Evolutionary conservation across 2,797 vertebrate species (phyloP).

Genomic region (Nothura maculosa): DNA sequence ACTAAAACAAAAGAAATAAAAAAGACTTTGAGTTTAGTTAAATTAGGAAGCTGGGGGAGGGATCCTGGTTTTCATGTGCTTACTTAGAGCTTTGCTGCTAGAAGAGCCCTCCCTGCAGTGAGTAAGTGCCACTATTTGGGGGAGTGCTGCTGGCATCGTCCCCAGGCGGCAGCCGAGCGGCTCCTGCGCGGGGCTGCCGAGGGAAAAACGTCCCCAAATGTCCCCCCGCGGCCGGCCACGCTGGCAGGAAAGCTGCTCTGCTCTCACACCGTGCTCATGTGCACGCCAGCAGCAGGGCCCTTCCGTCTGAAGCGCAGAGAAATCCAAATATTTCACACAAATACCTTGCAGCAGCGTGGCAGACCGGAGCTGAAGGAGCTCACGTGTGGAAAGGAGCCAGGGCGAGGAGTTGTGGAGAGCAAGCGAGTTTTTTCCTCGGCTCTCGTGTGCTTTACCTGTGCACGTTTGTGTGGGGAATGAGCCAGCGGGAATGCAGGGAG

Average conservation of each 20-base stretch:
- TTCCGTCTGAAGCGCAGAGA: neutral
- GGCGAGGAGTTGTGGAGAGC: neutral
- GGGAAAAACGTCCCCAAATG: neutral
- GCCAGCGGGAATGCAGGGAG: neutral
- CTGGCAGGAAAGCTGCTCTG: neutral
- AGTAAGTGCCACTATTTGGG: neutral
- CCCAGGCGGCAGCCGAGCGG: neutral
- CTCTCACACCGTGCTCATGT: neutral
- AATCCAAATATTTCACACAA: neutral
- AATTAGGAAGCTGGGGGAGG: neutral
- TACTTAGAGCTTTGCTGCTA: neutral
- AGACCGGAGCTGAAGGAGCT: neutral
- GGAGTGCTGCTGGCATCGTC: neutral
- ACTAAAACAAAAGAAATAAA: neutral
- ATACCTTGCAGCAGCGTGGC: neutral
- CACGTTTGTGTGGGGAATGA: constrained; percentile 35
- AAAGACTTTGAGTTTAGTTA: neutral
- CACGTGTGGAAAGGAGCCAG: neutral
- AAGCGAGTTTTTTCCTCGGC: constrained; percentile 1
- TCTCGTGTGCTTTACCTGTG: constrained; percentile 29
- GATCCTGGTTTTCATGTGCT: neutral
- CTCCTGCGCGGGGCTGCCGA: neutral
- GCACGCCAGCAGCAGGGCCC: neutral
- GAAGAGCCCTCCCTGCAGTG: neutral
- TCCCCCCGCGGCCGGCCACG: neutral